Evolutionary conservation across 2,888 invertebrate species (phyloP).

Genomic region (Orthonychiurus folsomi): DNA sequence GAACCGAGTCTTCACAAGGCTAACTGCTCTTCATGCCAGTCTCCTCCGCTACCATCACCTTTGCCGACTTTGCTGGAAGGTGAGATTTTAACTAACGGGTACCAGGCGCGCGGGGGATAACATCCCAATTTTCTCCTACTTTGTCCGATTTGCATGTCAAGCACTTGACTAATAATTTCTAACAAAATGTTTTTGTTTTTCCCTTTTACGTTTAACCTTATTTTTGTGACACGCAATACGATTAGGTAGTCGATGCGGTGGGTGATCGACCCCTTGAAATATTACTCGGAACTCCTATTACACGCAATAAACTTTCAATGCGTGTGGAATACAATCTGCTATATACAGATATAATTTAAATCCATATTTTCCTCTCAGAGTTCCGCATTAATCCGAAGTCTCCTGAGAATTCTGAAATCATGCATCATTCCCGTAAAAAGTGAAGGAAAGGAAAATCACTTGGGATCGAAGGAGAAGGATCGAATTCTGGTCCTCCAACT

Average conservation of each 20-base stretch:
- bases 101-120: background rate
- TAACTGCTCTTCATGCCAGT: slow-evolving; percentile 25
- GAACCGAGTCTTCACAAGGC: slow-evolving; percentile 13
- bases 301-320: too few relatives aligned
- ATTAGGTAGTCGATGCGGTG: too few relatives aligned
- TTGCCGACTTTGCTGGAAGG: slow-evolving; percentile 32
- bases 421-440: slow-evolving; percentile 7
- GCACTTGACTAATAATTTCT: too few relatives aligned
- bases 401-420: slow-evolving; percentile 11
- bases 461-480: slow-evolving; percentile 9
- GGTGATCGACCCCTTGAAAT: too few relatives aligned
- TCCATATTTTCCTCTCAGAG: slow-evolving; percentile 15
- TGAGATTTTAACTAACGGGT: slow-evolving; percentile 9
- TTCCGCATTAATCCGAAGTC: slow-evolving; percentile 8
- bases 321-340: too few relatives aligned
- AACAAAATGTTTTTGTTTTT: too few relatives aligned
- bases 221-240: too few relatives aligned
- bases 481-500: slow-evolving; percentile 19
- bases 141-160: too few relatives aligned
- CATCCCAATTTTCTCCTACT: background rate
- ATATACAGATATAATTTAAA: too few relatives aligned
- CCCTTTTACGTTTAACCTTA: too few relatives aligned
- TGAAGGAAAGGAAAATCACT: background rate
- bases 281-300: too few relatives aligned
- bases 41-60: slow-evolving; percentile 32